Evolutionary conservation across 2,797 vertebrate species (phyloP).

Genomic region (Ibycter americanus): DNA sequence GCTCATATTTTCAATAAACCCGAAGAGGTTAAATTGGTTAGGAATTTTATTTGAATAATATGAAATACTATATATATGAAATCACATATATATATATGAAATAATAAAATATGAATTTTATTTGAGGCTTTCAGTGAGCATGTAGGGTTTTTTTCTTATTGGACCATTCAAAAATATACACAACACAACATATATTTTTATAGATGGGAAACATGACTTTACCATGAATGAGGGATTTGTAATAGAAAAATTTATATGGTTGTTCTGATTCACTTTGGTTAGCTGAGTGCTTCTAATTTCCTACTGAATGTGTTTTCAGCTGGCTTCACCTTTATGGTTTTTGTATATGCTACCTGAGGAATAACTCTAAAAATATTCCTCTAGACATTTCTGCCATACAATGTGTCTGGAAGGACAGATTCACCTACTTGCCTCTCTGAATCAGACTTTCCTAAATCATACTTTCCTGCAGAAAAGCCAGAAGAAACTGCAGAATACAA

Average conservation of each 20-base stretch:
- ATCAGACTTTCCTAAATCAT: slow-evolving; percentile 54
- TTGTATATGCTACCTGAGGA: background rate
- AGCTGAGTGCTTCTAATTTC: background rate
- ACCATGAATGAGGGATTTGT: background rate
- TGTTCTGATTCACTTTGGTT: background rate
- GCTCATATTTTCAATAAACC: background rate
- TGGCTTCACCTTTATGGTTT: background rate
- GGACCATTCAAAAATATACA: background rate
- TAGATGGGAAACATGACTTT: background rate
- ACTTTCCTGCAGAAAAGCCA: slow-evolving; percentile 69
- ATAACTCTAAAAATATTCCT: slow-evolving; percentile 19
- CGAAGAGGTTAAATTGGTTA: background rate
- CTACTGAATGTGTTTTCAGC: background rate
- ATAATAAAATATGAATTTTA: background rate
- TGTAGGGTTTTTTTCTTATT: background rate
- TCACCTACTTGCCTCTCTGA: slow-evolving; percentile 5
- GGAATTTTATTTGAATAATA: background rate
- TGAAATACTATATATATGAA: no score
- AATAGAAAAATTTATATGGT: background rate
- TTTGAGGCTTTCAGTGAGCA: background rate
- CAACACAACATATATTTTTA: background rate
- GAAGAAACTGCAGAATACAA: slow-evolving; percentile 35
- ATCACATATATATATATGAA: no score
- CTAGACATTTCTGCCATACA: background rate
- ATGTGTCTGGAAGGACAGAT: slow-evolving; percentile 39